Evolutionary conservation across 2,888 invertebrate species (phyloP).

Genomic region (Amphipyra berbera): DNA sequence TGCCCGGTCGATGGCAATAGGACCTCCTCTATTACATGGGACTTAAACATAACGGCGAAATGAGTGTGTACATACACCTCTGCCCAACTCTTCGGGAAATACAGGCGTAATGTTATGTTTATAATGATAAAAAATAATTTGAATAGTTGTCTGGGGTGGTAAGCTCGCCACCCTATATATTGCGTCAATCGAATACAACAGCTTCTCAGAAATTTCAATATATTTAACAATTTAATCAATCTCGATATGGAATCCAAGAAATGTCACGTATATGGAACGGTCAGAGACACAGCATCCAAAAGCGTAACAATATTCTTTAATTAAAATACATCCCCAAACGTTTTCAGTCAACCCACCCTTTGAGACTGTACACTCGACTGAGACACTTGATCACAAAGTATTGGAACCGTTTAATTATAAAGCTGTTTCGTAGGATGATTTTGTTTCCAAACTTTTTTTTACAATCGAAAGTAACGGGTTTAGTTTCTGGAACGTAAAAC

Average conservation of each 20-base stretch:
- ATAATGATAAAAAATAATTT: no score
- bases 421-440: constrained; percentile 11
- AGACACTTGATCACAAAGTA: constrained; percentile 43
- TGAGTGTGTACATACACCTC: no score
- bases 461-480: constrained; percentile 11
- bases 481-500: constrained; percentile 1
- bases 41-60: no score
- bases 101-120: no score
- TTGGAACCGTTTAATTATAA: constrained; percentile 51
- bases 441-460: constrained; percentile 10
- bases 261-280: background rate
- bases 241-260: constrained; percentile 6
- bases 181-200: no score
- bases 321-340: background rate
- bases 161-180: no score
- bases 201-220: constrained; percentile 1
- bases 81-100: no score
- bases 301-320: constrained; percentile 2
- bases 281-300: background rate
- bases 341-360: constrained; percentile 5
- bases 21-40: no score
- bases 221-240: constrained; percentile 9
- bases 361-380: constrained; percentile 22
- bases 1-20: no score
- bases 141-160: no score